These are phyloP conservation scores for Phoeniculus purpureus DNA, from an alignment of 2,797 vertebrate species.

Conservation along the genomic window DNA sequence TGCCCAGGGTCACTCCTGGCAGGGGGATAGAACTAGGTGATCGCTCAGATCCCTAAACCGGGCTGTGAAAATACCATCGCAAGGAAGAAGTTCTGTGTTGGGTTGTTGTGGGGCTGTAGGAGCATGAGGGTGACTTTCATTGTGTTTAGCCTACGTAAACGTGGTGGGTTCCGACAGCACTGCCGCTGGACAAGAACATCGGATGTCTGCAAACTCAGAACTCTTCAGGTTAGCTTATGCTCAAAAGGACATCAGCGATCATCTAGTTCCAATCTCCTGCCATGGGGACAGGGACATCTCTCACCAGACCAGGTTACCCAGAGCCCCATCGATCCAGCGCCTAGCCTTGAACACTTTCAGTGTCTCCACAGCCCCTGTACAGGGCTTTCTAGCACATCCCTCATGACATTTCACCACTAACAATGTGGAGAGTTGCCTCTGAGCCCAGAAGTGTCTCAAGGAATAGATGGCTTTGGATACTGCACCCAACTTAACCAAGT, in stretches of 20 bases:
- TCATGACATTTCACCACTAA: rapidly evolving
- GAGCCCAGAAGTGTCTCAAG: neutral
- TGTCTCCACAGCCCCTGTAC: rapidly evolving
- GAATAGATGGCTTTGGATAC: rapidly evolving
- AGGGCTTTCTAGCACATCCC: neutral
- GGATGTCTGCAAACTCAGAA: no score
- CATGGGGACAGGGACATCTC: no score
- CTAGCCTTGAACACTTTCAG: neutral
- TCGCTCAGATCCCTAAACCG: no score
- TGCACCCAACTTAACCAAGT: rapidly evolving
- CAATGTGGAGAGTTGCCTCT: rapidly evolving
- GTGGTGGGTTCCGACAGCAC: neutral
- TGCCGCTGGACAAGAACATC: neutral
- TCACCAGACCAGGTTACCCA: no score
- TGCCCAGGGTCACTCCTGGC: neutral
- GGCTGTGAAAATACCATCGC: rapidly evolving
- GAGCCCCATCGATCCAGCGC: no score
- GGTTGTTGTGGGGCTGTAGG: no score
- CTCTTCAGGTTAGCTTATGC: no score
- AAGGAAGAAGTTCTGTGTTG: neutral
- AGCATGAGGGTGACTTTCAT: no score
- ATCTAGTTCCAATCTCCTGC: no score
- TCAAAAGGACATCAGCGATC: no score
- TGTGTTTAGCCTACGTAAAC: no score
- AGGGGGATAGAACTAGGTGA: no score